Evolutionary conservation across 1,140 invertebrate species (phyloP), one percentile per base, ranked within the genome.

Genomic region (Globodera rostochiensis): DNA sequence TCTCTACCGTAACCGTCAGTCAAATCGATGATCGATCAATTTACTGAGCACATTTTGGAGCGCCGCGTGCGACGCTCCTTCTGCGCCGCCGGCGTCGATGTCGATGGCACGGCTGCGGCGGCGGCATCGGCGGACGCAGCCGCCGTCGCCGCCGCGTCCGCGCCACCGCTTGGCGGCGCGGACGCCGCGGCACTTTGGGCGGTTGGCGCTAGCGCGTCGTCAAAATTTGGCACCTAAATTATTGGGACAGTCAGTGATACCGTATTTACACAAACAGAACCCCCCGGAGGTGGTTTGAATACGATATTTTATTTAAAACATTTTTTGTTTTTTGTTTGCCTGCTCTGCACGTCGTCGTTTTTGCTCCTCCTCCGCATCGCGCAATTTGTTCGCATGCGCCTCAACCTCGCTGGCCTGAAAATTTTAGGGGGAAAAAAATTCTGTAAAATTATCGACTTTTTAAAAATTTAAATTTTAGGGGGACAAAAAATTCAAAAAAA

Each of bases 41-140:
- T 71, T 71, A 71, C 21, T 45, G 69, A 45, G n/a, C 69, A 71
- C 8, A 71, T 9, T 71, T 71, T 71, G 69, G 69, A 71, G 9
- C 69, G 25, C 21, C 69, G 25, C 36, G 69, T 71, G 13, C 25
- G 69, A 1, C 46, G 25, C 46, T 71, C 36, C 69, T 71, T 36
- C 25, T 36, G 36, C 25, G 36, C 11, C n/a, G 8, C 11, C n/a
- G 8, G n/a, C 21, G 60, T 21, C 21, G 36, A 36, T 1, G 36
- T 36, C 36, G 36, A 36, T 53, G 8, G 53, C 8, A 15, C 53
- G 5, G 53, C 0, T 9, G 53, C 2, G 53, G 53, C 50, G 50
- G 50, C 57, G 11, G 57, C 57, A 15, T 19, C 57, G 13, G 57
- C 5, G 11, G 57, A 60, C 57, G 11, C 5, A 11, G 57, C 57